A percentile compares a stretch with the other conserved stretches of the same genome.
phyloP scores from a whole-genome alignment of 37 sponge, comb jelly and placozoan genomes.

The Halisarca cf. caerulea region DNA sequence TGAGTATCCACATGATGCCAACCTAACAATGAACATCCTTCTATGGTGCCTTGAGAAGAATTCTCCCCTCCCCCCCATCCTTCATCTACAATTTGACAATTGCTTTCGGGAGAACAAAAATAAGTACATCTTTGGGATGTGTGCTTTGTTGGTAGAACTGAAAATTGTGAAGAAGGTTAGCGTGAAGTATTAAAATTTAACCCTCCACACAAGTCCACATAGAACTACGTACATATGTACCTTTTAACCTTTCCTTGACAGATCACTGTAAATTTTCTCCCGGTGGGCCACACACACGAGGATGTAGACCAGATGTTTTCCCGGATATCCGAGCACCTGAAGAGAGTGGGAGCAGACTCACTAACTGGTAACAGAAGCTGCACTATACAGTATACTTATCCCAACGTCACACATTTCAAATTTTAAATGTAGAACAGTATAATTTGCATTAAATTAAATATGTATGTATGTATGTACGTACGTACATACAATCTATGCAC shows the following conservation, averaged over 20 bases:
- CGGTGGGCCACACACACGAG: slow-evolving; percentile 51
- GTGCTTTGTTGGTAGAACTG: slow-evolving; percentile 27
- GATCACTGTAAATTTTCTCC: slow-evolving; percentile 41
- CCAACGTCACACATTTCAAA: too few species aligned
- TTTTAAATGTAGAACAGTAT: too few species aligned
- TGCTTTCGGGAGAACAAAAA: slow-evolving; percentile 48
- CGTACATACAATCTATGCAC: too few species aligned
- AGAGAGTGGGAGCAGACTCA: slow-evolving; percentile 26
- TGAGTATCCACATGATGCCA: slow-evolving; percentile 55
- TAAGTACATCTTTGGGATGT: slow-evolving; percentile 8
- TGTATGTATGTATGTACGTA: not conserved
- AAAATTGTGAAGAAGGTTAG: slow-evolving; percentile 23
- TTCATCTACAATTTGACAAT: slow-evolving; percentile 38
- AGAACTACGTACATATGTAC: not conserved
- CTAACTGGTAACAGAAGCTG: not conserved
- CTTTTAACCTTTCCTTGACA: not conserved
- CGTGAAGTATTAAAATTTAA: too few species aligned
- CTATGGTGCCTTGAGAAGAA: slow-evolving; percentile 29
- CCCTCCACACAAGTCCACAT: too few species aligned
- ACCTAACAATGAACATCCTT: slow-evolving; percentile 53
- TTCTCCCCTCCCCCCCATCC: not conserved
- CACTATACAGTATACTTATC: not conserved
- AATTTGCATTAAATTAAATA: not conserved
- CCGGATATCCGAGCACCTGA: slow-evolving; percentile 20
- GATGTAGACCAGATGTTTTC: slow-evolving; percentile 54